phyloP scores from a whole-genome alignment of 2,113 vertebrate genomes.

The Albula goreensis region DNA sequence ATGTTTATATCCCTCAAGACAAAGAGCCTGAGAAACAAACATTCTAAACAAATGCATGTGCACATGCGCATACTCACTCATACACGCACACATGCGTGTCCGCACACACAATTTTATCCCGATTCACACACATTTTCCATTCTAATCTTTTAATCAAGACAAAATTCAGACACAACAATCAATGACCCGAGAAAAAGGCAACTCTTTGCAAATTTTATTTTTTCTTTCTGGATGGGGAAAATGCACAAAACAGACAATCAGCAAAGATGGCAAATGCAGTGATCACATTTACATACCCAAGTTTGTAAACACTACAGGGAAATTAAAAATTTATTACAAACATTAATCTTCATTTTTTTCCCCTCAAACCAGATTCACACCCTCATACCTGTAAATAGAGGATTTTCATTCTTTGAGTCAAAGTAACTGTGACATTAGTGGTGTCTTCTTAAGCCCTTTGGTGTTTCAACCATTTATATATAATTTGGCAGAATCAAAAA shows the following conservation, averaged over 20 bases:
- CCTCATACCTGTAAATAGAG: neutral
- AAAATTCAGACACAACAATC: neutral
- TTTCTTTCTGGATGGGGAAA: constrained; percentile 38
- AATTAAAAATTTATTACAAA: constrained; percentile 39
- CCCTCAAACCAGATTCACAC: constrained; percentile 21
- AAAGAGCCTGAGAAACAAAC: neutral
- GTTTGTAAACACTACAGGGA: constrained; percentile 46
- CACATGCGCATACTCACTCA: neutral
- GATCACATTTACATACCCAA: constrained; percentile 52
- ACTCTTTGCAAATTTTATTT: constrained; percentile 58
- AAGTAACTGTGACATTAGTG: constrained; percentile 15
- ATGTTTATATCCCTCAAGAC: neutral
- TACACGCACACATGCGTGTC: neutral
- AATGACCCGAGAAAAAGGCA: neutral
- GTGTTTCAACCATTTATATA: no score
- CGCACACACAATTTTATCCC: no score
- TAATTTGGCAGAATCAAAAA: neutral
- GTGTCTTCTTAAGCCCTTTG: neutral
- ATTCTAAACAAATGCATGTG: neutral
- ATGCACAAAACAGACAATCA: constrained; percentile 55
- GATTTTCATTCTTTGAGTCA: constrained; percentile 36
- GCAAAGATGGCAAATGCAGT: constrained; percentile 55
- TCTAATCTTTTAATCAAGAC: neutral
- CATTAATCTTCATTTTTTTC: constrained; percentile 40
- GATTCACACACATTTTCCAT: neutral